Base-by-base conservation (phyloP, 2,888 invertebrate species). In the Agapetus fuscipes region DNA sequence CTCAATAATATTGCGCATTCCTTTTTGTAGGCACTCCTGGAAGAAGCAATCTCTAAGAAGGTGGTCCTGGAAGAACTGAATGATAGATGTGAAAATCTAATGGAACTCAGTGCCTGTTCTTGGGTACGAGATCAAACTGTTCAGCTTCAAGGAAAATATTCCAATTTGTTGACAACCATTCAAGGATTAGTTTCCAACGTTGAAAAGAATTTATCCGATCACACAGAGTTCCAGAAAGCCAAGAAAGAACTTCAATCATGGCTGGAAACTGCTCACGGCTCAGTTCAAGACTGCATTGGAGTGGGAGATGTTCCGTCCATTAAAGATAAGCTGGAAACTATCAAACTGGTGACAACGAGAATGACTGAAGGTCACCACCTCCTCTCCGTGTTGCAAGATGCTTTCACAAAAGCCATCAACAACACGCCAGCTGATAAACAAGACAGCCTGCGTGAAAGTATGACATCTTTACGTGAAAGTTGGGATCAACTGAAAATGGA, bases 401-500 rank as follows among this genome's bases (percentile, higher is more conserved):
- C 85, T 3, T 90, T 87, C 55, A 80, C 83, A 4, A 86, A 85
- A 59, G 87, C 89, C 0, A 76, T 87, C 1, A 85, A 85, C 52
- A 80, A 85, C 20, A 80, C 86, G 2, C 80, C 87, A 1, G 75
- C 80, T 5, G 84, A 86, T 45, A 83, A 84, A 54, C 88, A 90
- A 60, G 83, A 86, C 45, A 70, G 74, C 34, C 60, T 91, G 20
- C 72, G 88, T 39, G 79, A 80, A 30, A 78, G 85, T 49, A 84
- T 91, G 58, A 76, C 81, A 15, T 71, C 76, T 26, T 63, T 93
- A 29, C 81, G 86, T 49, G 83, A 84, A 51, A 83, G 84, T 53
- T 94, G 90, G 90, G 91, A 93, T 56, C 81, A 83, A 53, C 64
- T 94, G n/a, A 87, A 83, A 53, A 79, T 86, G 56, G 84, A 86